These are phyloP conservation scores for Channa striata DNA, from an alignment of 2,797 vertebrate genomes.

Conservation along the genomic window DNA sequence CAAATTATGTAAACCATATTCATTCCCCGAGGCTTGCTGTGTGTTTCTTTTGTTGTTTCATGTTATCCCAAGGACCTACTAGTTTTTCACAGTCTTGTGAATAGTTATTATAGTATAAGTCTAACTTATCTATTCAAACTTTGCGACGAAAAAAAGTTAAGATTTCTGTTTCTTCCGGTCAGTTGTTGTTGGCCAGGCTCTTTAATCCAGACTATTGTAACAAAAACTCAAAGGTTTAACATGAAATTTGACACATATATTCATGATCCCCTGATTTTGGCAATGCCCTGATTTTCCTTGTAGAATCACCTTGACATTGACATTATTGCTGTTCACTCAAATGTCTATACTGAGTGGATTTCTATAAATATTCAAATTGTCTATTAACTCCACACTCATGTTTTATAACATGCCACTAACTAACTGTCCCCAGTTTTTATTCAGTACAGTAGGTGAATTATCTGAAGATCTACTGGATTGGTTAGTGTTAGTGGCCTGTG, in stretches of 20 bases:
- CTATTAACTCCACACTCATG: not conserved
- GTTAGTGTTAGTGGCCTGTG: too few species aligned
- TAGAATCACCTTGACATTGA: too few species aligned
- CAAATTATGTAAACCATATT: too few species aligned
- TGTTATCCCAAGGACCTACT: slow-evolving; percentile 34
- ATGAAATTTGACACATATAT: not conserved
- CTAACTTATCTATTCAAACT: slow-evolving; percentile 23
- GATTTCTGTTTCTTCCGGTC: too few species aligned
- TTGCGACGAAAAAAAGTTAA: too few species aligned
- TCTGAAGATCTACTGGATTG: not conserved
- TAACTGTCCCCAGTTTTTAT: not conserved
- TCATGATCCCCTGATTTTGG: not conserved
- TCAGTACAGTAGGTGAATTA: not conserved
- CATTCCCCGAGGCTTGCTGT: slow-evolving; percentile 17
- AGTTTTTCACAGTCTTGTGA: slow-evolving; percentile 37
- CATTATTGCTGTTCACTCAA: too few species aligned
- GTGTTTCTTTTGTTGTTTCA: slow-evolving; percentile 26
- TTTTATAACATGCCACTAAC: too few species aligned
- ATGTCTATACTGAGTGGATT: too few species aligned
- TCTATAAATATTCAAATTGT: not conserved
- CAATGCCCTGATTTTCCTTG: too few species aligned
- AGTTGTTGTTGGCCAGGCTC: not conserved
- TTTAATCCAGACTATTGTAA: not conserved
- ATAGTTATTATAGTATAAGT: slow-evolving; percentile 6
- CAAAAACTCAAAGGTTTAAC: not conserved